These are phyloP conservation scores for Ageneiosus marmoratus DNA, from an alignment of 2,113 vertebrate species.

Conservation along the genomic window DNA sequence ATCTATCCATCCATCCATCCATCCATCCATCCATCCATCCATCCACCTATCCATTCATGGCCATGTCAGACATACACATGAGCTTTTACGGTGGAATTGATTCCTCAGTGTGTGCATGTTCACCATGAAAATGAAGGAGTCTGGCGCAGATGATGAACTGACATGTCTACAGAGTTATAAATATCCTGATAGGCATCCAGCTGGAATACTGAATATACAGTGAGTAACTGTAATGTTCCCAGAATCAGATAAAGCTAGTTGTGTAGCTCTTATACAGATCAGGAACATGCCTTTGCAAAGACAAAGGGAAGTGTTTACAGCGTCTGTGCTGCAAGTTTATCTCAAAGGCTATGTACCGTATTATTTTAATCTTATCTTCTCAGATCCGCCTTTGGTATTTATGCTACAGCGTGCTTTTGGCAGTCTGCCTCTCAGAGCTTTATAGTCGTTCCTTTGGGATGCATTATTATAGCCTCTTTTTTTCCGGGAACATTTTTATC, in stretches of 20 bases:
- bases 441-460: constrained; percentile 9
- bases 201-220: background rate
- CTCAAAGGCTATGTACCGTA: background rate
- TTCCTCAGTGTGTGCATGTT: background rate
- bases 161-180: background rate
- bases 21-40: background rate
- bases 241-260: background rate
- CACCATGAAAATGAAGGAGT: too few species aligned
- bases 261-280: background rate
- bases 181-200: background rate
- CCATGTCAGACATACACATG: background rate
- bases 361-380: constrained; percentile 36
- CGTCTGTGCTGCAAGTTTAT: constrained; percentile 17
- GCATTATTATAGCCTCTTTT: constrained; percentile 11
- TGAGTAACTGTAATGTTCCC: background rate
- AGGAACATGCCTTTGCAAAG: background rate
- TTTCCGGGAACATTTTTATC: constrained; percentile 30
- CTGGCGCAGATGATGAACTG: background rate
- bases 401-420: constrained; percentile 17
- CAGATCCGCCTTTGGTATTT: constrained; percentile 11
- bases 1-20: background rate
- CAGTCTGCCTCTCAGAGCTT: constrained; percentile 34
- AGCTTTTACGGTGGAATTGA: background rate
- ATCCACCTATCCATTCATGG: background rate
- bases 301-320: constrained; percentile 10